Base-by-base conservation (phyloP, 1,140 invertebrate species). In the Drosophila sucinea region DNA sequence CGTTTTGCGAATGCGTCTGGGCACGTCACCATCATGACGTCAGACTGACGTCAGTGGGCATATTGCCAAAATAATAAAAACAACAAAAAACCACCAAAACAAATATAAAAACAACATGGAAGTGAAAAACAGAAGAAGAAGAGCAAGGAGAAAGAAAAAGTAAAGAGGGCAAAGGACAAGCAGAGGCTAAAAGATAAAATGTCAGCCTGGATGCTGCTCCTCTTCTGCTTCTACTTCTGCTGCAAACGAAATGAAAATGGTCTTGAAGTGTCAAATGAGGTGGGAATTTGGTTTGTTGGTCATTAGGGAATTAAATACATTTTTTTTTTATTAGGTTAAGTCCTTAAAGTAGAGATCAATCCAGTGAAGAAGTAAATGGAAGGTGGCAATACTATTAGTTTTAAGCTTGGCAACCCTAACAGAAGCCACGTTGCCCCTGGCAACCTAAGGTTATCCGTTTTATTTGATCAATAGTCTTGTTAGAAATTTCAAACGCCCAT, bases 1-100 rank as follows among this genome's bases (percentile, higher is more conserved):
- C n/a, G 25, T 27, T 44, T 29, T 29, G 10, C 29, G 30, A 10
- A 41, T 25, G 23, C 23, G 44, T 51, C 44, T 51, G 40, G 54
- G 60, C 35, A 87, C 84, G 84, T 87, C 84, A 87, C 29, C 60
- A 68, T 85, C 47, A 44, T 87, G 84, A 89, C 80, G 77, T 83
- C 79, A 87, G 63, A 44, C 65, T 87, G 83, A 87, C 83, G 83
- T 87, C 81, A 89, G 80, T 17, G 56, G 64, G 63, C 84, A 56
- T 44, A 60, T 61, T 71, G 73, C 74, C 73, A 77, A 77, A 77
- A 54, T 25, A 51, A 51, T 27, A 51, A 17, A 44, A 75, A 38
- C 2, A 10, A n/a, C 29, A 57, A 32, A 23, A 33, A 32, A 23
- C 8, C 3, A 35, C 4, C 11, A 51, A 51, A 51, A 10, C 44